phyloP scores from a whole-genome alignment of 2,113 vertebrate species.

The Phalacrocorax brasilianus region DNA sequence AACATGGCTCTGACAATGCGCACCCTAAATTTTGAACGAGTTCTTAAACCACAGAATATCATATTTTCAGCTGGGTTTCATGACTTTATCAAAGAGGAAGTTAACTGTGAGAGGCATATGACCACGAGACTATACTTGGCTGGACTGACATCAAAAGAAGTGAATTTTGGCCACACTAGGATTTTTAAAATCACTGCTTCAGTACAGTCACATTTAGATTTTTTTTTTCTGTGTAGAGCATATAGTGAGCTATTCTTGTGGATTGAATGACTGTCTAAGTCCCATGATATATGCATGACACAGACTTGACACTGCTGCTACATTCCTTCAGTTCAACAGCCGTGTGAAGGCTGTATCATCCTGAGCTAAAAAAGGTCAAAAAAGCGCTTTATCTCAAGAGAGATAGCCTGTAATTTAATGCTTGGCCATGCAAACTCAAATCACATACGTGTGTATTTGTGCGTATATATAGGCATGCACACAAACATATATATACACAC shows the following conservation, averaged over 20 bases:
- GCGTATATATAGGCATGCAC: no score
- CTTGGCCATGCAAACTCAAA: not conserved
- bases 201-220: not conserved
- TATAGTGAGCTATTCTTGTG: slow-evolving; percentile 3
- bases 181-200: slow-evolving; percentile 3
- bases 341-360: not conserved
- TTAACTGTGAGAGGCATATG: not conserved
- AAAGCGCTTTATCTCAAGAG: not conserved
- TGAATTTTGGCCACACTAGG: not conserved
- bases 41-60: not conserved
- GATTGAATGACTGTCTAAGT: not conserved
- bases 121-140: not conserved
- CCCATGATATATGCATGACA: slow-evolving; percentile 37
- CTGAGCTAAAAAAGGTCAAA: slow-evolving; percentile 1
- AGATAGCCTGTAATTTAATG: not conserved
- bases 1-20: not conserved
- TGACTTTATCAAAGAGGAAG: slow-evolving; percentile 7
- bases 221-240: not conserved
- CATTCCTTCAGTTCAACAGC: slow-evolving; percentile 36
- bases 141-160: slow-evolving; percentile 30
- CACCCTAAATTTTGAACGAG: not conserved
- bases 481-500: not conserved
- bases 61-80: not conserved
- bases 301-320: not conserved
- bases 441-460: not conserved